A percentile compares a stretch with the other conserved stretches of the same genome.
Conservation (phyloP, 2,888 invertebrate genomes). For the Andrena trimmerana region DNA sequence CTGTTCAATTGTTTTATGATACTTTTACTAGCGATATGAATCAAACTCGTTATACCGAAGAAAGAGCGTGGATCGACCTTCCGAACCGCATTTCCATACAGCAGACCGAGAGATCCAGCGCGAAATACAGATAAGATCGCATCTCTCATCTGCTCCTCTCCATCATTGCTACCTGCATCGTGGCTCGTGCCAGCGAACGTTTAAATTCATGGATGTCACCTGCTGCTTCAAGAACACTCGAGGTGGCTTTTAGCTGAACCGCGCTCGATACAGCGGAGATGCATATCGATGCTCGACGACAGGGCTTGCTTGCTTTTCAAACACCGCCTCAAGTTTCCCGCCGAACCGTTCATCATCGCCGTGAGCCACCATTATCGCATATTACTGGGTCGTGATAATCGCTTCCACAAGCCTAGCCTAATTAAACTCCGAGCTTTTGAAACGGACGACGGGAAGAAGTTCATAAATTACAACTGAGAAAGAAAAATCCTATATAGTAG, state of each 20-base stretch:
- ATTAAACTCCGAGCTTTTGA: not conserved
- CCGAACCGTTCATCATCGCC: slow-evolving; percentile 25
- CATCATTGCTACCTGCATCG: slow-evolving; percentile 71
- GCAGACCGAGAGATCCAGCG: slow-evolving; percentile 11
- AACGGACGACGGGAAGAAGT: not conserved
- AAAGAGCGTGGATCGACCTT: slow-evolving; percentile 36
- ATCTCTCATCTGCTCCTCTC: slow-evolving; percentile 65
- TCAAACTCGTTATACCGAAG: not conserved
- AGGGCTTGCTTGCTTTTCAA: slow-evolving; percentile 7
- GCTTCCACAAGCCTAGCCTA: not conserved
- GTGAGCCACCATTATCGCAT: slow-evolving; percentile 13
- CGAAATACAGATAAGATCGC: slow-evolving; percentile 58
- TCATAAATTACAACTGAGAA: not conserved
- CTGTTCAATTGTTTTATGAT: not conserved
- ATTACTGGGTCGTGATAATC: slow-evolving; percentile 23
- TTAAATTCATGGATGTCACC: slow-evolving; percentile 80
- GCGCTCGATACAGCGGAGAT: slow-evolving; percentile 32
- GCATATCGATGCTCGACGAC: slow-evolving; percentile 50
- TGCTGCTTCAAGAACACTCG: slow-evolving; percentile 77
- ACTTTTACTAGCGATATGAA: not conserved
- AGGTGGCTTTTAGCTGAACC: slow-evolving; percentile 36
- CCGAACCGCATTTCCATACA: not conserved
- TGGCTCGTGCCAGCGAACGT: slow-evolving; percentile 52
- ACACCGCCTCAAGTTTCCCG: slow-evolving; percentile 37
- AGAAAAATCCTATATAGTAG: too few relatives aligned